phyloP scores from a whole-genome alignment of 1,140 invertebrate species.

The Nomia melanderi region DNA sequence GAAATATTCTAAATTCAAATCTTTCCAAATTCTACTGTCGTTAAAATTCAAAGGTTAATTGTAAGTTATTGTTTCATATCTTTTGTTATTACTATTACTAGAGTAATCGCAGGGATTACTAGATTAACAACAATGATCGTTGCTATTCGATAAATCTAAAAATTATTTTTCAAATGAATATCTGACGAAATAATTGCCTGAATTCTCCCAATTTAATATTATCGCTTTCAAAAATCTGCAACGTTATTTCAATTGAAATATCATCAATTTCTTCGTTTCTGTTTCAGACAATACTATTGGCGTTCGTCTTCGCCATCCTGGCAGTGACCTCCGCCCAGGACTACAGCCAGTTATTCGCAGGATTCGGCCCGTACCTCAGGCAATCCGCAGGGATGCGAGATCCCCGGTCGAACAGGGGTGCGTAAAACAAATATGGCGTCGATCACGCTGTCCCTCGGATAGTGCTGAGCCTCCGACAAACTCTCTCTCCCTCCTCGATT shows the following conservation, averaged over 20 bases:
- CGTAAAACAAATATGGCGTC: slow-evolving; percentile 6
- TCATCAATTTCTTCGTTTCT: neutral
- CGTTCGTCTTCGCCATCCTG: slow-evolving; percentile 66
- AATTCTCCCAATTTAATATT: no score
- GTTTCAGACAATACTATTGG: slow-evolving; percentile 72
- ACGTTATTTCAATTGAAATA: no score
- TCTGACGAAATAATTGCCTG: no score
- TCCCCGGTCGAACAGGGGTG: slow-evolving; percentile 76
- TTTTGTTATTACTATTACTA: neutral
- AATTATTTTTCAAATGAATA: no score
- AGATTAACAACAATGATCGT: no score
- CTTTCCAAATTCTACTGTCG: no score
- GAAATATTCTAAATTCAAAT: no score
- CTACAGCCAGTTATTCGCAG: slow-evolving; percentile 74
- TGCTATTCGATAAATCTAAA: no score
- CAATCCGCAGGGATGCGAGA: slow-evolving; percentile 70
- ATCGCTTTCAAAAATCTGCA: no score
- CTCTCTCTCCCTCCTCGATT: neutral
- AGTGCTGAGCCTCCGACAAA: neutral
- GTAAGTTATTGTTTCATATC: neutral
- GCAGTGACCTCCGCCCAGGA: slow-evolving; percentile 68
- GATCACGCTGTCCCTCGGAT: no score
- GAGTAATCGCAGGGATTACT: no score
- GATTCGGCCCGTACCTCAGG: slow-evolving; percentile 72
- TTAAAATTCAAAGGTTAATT: no score